Evolutionary conservation across 2,797 vertebrate species (phyloP).

Genomic region (Hapalemur alaotrensis): DNA sequence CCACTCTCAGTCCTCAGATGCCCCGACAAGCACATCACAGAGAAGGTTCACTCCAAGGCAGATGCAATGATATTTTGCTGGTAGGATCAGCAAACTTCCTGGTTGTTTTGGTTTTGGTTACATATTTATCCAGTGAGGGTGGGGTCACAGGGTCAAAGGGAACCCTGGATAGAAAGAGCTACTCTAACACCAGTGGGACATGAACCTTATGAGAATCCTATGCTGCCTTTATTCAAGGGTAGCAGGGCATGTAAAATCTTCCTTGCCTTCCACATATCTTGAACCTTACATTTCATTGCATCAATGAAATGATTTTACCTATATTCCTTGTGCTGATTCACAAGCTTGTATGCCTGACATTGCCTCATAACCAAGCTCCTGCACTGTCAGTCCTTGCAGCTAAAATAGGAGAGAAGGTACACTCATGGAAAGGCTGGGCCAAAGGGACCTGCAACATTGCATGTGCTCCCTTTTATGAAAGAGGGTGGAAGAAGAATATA

Average conservation of each 20-base stretch:
- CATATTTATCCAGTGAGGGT: not conserved
- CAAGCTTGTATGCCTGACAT: not conserved
- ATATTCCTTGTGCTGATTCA: not conserved
- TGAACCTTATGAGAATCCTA: not conserved
- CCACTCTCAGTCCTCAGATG: not conserved
- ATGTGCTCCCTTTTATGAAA: not conserved
- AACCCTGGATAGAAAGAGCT: not conserved
- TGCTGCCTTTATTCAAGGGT: not conserved
- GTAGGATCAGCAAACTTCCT: not conserved
- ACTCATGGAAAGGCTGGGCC: not conserved
- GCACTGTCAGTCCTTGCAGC: not conserved
- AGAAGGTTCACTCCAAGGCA: not conserved
- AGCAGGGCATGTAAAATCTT: not conserved
- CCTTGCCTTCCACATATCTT: not conserved
- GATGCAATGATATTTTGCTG: not conserved
- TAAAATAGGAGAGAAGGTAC: not conserved
- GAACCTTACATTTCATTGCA: not conserved
- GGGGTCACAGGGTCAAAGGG: not conserved
- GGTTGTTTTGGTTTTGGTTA: not conserved
- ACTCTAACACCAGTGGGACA: not conserved
- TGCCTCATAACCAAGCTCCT: not conserved
- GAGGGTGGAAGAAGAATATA: not conserved
- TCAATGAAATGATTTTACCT: not conserved
- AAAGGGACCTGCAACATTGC: not conserved
- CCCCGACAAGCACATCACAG: not conserved